Conservation (phyloP, 1,140 invertebrate genomes). For the Lepidotrigona ventralis region DNA sequence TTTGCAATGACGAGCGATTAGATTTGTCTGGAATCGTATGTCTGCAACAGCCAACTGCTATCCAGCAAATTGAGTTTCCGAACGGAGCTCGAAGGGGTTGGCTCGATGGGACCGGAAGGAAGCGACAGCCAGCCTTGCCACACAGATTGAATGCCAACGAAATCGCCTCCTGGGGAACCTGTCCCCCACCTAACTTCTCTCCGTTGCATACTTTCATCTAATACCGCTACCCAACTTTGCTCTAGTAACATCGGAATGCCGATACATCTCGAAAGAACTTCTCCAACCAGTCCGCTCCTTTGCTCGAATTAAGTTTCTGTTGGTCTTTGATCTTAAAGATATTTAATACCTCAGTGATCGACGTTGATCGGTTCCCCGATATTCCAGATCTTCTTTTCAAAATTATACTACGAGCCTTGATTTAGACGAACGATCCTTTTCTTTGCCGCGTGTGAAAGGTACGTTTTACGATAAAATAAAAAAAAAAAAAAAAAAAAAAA, state of each 20-base stretch:
- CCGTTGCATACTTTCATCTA: constrained; percentile 63
- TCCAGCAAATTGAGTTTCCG: constrained; percentile 64
- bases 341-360: too few relatives aligned
- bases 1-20: constrained; percentile 61
- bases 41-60: constrained; percentile 48
- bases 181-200: constrained; percentile 26
- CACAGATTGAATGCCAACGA: constrained; percentile 72
- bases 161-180: constrained; percentile 66
- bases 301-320: constrained; percentile 30
- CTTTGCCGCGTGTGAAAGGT: too few relatives aligned
- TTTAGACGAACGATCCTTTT: too few relatives aligned
- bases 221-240: constrained; percentile 48
- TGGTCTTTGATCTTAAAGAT: neutral
- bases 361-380: too few relatives aligned
- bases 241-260: constrained; percentile 33
- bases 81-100: constrained; percentile 45
- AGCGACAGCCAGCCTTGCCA: constrained; percentile 50
- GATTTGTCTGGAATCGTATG: constrained; percentile 51
- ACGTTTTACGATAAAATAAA: too few relatives aligned
- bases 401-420: too few relatives aligned
- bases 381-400: too few relatives aligned
- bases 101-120: constrained; percentile 50
- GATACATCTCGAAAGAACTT: constrained; percentile 47
- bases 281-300: neutral
- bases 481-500: too few relatives aligned